Conservation (phyloP, 2,797 vertebrate species). For the Halcyon smyrnensis region DNA sequence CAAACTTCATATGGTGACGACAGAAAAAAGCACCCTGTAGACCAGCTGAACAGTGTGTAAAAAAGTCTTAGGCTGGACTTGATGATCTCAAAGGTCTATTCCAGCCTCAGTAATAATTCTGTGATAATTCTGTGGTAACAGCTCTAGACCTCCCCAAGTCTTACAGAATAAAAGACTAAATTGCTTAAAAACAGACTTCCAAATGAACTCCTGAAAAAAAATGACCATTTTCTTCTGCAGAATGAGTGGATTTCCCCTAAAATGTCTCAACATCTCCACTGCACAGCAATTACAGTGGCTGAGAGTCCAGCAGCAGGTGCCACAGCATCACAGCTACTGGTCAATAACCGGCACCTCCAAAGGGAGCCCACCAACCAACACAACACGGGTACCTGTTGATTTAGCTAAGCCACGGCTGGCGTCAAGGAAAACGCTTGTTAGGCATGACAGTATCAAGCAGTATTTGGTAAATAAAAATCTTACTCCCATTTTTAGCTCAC, state of each 20-base stretch:
- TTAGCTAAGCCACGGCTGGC: background rate
- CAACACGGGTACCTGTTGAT: background rate
- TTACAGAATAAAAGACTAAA: background rate
- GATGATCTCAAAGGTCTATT: too few species aligned
- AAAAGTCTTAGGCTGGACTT: too few species aligned
- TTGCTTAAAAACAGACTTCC: background rate
- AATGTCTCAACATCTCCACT: background rate
- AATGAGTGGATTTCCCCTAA: background rate
- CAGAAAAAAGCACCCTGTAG: background rate
- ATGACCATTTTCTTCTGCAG: background rate
- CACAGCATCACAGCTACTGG: background rate
- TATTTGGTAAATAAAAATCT: background rate
- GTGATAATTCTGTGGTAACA: background rate
- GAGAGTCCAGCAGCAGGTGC: background rate
- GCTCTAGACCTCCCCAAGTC: background rate
- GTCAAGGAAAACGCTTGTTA: background rate
- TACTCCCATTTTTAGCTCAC: background rate
- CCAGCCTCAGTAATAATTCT: too few species aligned
- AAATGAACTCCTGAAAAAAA: background rate
- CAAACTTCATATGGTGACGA: background rate
- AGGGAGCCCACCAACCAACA: background rate
- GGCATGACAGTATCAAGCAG: background rate
- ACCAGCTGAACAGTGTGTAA: fast-evolving
- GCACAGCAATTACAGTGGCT: background rate
- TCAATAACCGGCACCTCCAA: background rate